Conservation (phyloP, 2,797 vertebrate species). For the Gymnothorax reevesii region DNA sequence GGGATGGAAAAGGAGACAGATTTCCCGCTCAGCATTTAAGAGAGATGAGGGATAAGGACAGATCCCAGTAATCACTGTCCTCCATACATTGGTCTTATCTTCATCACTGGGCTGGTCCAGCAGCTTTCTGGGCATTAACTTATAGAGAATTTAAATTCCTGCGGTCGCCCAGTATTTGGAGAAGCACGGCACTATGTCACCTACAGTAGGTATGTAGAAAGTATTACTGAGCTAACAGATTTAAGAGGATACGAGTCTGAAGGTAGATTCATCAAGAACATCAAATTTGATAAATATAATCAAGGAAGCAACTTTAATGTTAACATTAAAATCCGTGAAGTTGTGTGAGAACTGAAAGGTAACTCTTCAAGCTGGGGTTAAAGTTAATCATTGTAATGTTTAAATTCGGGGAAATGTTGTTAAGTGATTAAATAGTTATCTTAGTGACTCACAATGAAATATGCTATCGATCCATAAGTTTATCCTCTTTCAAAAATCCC, state of each 20-base stretch:
- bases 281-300: neutral
- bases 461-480: neutral
- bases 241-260: neutral
- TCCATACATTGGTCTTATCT: neutral
- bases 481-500: neutral
- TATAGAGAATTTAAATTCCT: neutral
- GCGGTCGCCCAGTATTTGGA: neutral
- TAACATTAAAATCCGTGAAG: neutral
- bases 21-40: neutral
- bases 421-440: too few species aligned
- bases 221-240: neutral
- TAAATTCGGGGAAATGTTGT: neutral
- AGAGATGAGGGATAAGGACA: neutral
- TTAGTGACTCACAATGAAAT: neutral
- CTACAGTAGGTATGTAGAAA: neutral
- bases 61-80: neutral
- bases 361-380: neutral
- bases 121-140: neutral
- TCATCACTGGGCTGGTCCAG: neutral
- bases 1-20: neutral
- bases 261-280: neutral
- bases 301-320: too few species aligned
- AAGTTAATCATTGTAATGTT: neutral
- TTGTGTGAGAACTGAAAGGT: neutral
- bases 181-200: neutral